Percentiles rank a stretch among this genome's conserved stretches.
These are phyloP conservation scores for Zele albiditarsus DNA, from an alignment of 2,888 invertebrate species.

Conservation along the genomic window DNA sequence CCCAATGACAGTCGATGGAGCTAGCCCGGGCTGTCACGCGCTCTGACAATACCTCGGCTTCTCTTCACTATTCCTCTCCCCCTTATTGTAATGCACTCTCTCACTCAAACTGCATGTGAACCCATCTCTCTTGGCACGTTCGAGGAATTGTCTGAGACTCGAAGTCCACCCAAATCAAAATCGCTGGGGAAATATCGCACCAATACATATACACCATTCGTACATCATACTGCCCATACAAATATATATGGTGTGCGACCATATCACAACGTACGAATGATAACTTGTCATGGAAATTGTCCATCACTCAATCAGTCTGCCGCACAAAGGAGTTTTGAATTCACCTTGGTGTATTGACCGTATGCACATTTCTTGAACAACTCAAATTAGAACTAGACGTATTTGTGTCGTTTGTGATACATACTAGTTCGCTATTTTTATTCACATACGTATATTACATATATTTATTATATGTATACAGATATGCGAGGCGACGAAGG, in stretches of 20 bases:
- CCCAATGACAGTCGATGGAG: conserved; percentile 28
- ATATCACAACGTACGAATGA: conserved; percentile 14
- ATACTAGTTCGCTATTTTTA: too few species aligned
- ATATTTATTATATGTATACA: too few species aligned
- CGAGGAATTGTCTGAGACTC: conserved; percentile 36
- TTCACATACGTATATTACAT: too few species aligned
- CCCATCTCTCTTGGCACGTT: background rate
- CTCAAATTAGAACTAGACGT: conserved; percentile 54
- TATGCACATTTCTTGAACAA: conserved; percentile 46
- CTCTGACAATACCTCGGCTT: conserved; percentile 6
- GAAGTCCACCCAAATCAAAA: conserved; percentile 33
- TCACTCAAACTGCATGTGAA: background rate
- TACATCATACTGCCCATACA: background rate
- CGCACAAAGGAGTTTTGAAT: background rate
- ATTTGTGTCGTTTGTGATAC: too few species aligned
- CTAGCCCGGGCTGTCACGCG: conserved; percentile 21
- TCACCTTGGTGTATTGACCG: background rate
- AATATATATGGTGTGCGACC: conserved; percentile 4
- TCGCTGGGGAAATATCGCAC: conserved; percentile 40
- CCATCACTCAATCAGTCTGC: conserved; percentile 52
- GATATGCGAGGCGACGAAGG: too few species aligned
- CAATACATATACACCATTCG: background rate
- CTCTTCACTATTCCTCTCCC: background rate
- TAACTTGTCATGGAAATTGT: conserved; percentile 48
- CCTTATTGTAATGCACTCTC: background rate